Evolutionary conservation across 2,888 invertebrate genomes (phyloP).

Genomic region (Acleris cristana): DNA sequence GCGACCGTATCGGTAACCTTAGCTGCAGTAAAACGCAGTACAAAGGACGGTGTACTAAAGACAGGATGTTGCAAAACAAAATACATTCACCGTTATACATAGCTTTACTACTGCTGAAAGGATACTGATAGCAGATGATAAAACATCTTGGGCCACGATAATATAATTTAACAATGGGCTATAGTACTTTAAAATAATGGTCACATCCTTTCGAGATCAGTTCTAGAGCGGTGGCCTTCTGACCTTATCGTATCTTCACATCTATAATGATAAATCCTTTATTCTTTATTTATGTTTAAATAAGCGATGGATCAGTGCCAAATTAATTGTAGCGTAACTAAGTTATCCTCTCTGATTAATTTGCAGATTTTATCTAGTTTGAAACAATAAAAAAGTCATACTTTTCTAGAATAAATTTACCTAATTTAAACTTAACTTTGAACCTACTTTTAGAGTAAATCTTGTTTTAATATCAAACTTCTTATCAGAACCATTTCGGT

Average conservation of each 20-base stretch:
- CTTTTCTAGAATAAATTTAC: neutral
- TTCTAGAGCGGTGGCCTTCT: constrained; percentile 28
- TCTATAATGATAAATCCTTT: neutral
- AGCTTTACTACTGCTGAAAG: constrained; percentile 27
- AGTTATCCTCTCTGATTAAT: too few species aligned
- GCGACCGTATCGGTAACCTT: constrained; percentile 25
- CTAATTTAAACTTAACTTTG: neutral
- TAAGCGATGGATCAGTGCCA: too few species aligned
- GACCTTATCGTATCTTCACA: constrained; percentile 18
- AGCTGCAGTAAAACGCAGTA: constrained; percentile 23
- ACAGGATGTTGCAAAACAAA: constrained; percentile 41
- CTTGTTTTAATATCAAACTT: neutral
- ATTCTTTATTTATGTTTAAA: neutral
- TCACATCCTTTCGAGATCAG: constrained; percentile 55
- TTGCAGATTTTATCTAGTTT: too few species aligned
- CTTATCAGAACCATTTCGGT: neutral
- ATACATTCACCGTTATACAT: constrained; percentile 18
- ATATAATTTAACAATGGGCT: constrained; percentile 62
- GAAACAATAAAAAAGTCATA: too few species aligned
- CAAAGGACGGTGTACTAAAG: constrained; percentile 33
- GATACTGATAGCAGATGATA: constrained; percentile 42
- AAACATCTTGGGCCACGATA: constrained; percentile 49
- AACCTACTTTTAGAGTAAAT: neutral
- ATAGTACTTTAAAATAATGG: constrained; percentile 67
- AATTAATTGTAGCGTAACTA: too few species aligned